Conservation (phyloP, 1,140 invertebrate genomes). For the Drosophila burlai region DNA sequence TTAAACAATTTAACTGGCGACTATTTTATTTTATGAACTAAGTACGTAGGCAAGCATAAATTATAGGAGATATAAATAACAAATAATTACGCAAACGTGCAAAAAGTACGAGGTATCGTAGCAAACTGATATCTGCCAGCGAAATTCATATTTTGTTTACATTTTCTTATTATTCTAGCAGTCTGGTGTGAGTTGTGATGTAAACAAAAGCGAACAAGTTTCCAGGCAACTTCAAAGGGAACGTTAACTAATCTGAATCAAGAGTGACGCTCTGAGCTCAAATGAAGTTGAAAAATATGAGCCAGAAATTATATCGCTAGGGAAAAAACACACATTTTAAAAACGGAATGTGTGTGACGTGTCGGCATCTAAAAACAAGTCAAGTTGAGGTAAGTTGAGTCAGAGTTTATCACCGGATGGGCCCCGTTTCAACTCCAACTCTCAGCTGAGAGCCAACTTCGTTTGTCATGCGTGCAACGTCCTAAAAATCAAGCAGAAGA, state of each 20-base stretch:
- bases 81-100: slow-evolving; percentile 50
- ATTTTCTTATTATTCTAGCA: slow-evolving; percentile 30
- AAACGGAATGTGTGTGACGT: slow-evolving; percentile 11
- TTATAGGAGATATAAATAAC: slow-evolving; percentile 31
- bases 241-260: neutral
- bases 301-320: neutral
- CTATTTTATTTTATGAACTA: neutral
- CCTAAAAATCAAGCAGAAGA: slow-evolving; percentile 20
- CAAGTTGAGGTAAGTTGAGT: slow-evolving; percentile 22
- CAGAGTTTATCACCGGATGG: slow-evolving; percentile 37
- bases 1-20: neutral
- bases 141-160: slow-evolving; percentile 36
- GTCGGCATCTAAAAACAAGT: slow-evolving; percentile 16
- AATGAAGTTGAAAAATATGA: neutral
- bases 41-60: slow-evolving; percentile 4
- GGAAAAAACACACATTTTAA: neutral
- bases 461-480: slow-evolving; percentile 70
- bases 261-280: neutral
- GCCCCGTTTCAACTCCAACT: slow-evolving; percentile 22
- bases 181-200: neutral
- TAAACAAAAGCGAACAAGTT: slow-evolving; percentile 3
- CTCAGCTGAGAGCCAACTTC: slow-evolving; percentile 27
- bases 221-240: neutral
- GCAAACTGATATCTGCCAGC: slow-evolving; percentile 11
- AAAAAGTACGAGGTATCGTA: slow-evolving; percentile 24